Evolutionary conservation across 2,113 vertebrate genomes (phyloP).

Genomic region (Gymnorhina tibicen): DNA sequence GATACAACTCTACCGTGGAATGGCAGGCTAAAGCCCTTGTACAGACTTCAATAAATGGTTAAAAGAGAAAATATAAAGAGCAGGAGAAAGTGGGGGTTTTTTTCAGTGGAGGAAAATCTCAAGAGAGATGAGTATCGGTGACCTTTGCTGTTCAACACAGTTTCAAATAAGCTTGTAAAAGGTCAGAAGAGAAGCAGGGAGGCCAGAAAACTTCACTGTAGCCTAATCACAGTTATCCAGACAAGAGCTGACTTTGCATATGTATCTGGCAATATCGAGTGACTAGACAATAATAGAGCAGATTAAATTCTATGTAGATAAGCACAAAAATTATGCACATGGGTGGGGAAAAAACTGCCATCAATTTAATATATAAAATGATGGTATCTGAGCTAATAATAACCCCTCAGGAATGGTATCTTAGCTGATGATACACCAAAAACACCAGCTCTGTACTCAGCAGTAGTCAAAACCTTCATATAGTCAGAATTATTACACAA

Average conservation of each 20-base stretch:
- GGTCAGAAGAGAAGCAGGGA: neutral
- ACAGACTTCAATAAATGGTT: neutral
- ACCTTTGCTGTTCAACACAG: neutral
- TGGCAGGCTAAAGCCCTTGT: neutral
- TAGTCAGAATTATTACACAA: neutral
- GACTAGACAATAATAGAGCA: neutral
- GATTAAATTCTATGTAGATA: neutral
- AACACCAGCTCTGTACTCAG: neutral
- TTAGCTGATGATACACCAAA: neutral
- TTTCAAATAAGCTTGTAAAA: neutral
- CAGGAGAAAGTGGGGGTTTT: neutral
- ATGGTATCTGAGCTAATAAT: neutral
- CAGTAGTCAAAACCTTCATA: neutral
- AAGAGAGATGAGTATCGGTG: neutral
- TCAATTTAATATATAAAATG: neutral
- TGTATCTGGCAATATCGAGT: neutral
- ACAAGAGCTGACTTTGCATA: neutral
- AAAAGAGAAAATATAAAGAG: neutral
- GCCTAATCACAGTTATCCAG: neutral
- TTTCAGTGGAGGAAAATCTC: neutral
- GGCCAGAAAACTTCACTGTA: neutral
- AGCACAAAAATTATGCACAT: neutral
- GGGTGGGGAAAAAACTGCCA: neutral
- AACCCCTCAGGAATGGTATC: neutral
- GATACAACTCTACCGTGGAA: fast-evolving